Conservation (phyloP, 2,113 vertebrate species). For the Spheniscus mendiculus region DNA sequence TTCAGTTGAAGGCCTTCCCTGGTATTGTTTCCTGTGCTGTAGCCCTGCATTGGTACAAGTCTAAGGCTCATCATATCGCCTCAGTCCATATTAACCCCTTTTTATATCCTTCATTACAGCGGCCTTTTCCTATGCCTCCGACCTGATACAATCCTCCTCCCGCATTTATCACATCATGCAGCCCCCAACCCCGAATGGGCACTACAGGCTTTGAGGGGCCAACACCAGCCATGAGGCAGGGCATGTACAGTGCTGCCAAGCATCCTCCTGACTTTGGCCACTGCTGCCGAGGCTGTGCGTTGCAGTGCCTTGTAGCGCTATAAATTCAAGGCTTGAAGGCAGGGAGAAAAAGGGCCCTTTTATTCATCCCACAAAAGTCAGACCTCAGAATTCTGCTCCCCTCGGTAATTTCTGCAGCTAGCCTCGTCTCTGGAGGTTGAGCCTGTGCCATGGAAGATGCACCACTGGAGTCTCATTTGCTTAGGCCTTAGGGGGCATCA, state of each 20-base stretch:
- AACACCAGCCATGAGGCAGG: not conserved
- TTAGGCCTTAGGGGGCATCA: not conserved
- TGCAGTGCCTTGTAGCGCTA: not conserved
- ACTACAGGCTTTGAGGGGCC: not conserved
- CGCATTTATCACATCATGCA: not conserved
- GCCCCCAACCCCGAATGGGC: no score
- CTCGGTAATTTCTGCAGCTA: not conserved
- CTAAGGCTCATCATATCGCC: not conserved
- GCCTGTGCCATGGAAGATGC: not conserved
- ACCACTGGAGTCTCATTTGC: not conserved
- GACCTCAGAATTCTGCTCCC: not conserved
- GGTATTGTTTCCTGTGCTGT: fast-evolving
- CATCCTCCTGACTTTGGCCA: fast-evolving
- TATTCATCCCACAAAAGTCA: not conserved
- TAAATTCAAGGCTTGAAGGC: not conserved
- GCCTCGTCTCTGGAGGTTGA: not conserved
- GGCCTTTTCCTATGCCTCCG: not conserved
- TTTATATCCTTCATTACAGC: not conserved
- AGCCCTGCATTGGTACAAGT: not conserved
- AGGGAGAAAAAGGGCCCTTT: not conserved
- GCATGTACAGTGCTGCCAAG: no score
- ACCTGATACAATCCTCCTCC: not conserved
- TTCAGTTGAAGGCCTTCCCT: not conserved
- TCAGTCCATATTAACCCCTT: not conserved
- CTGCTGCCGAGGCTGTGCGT: not conserved